A percentile compares a stretch with the other conserved stretches of the same genome.
These are phyloP conservation scores for Drosophila teissieri DNA, from an alignment of 1,140 invertebrate species.

Conservation along the genomic window DNA sequence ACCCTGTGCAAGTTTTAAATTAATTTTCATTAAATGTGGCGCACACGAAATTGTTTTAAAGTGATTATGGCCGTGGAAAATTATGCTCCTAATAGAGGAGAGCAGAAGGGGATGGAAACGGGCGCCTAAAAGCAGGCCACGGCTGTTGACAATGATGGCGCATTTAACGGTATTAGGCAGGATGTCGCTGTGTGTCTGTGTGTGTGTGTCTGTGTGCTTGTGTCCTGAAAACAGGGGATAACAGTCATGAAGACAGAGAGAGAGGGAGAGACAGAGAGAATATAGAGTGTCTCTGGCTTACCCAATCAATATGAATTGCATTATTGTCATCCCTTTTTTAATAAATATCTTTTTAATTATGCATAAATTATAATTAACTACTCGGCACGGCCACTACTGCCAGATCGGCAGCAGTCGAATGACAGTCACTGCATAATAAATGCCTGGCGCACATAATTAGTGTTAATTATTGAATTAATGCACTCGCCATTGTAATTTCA, in stretches of 20 bases:
- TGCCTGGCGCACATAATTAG: conserved; percentile 68
- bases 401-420: conserved; percentile 24
- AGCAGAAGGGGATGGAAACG: background rate
- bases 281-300: background rate
- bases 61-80: conserved; percentile 69
- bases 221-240: conserved; percentile 1
- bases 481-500: conserved; percentile 68
- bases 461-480: conserved; percentile 79
- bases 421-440: conserved; percentile 52
- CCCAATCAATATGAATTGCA: conserved; percentile 49
- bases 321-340: conserved; percentile 47
- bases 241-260: background rate
- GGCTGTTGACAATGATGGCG: conserved; percentile 53
- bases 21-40: conserved; percentile 74
- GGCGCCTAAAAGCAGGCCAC: conserved; percentile 32
- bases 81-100: conserved; percentile 56
- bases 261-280: background rate
- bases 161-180: conserved; percentile 54
- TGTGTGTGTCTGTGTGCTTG: background rate
- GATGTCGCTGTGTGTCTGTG: conserved; percentile 17
- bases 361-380: conserved; percentile 66
- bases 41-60: conserved; percentile 75
- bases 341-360: conserved; percentile 68
- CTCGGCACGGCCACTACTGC: conserved; percentile 24
- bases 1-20: conserved; percentile 63